Conservation (phyloP, 1,140 invertebrate species). For the Thrips palmi region DNA sequence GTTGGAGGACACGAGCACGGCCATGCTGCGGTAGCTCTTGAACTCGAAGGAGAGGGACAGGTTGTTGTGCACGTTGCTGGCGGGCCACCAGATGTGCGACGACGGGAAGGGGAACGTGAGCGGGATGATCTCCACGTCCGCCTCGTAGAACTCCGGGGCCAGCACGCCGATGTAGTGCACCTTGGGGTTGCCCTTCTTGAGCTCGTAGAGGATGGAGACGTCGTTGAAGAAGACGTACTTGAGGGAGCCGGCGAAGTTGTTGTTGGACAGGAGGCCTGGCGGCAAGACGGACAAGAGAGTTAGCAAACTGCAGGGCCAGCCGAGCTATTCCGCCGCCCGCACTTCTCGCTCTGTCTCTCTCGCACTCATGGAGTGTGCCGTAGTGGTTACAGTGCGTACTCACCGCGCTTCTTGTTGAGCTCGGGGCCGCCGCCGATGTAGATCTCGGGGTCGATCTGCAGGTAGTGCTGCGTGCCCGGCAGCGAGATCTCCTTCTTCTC, state of each 20-base stretch:
- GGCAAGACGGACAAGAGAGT: conserved; percentile 7
- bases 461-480: conserved; percentile 47
- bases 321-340: not conserved
- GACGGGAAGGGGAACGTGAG: conserved; percentile 81
- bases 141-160: conserved; percentile 63
- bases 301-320: no score
- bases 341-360: not conserved
- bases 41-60: conserved; percentile 74
- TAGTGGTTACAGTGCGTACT: conserved; percentile 2
- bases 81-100: conserved; percentile 71
- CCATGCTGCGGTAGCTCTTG: conserved; percentile 63
- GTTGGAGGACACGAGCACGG: conserved; percentile 67
- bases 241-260: conserved; percentile 58
- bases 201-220: conserved; percentile 71
- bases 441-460: conserved; percentile 83
- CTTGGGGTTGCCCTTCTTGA: conserved; percentile 63
- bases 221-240: conserved; percentile 89
- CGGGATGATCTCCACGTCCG: conserved; percentile 70
- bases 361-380: no score
- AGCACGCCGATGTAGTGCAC: conserved; percentile 64
- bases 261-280: conserved; percentile 28
- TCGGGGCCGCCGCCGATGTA: conserved; percentile 76
- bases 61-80: conserved; percentile 39
- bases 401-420: conserved; percentile 36
- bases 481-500: conserved; percentile 46